A percentile compares a stretch with the other conserved stretches of the same genome.
Conservation (phyloP, 2,113 vertebrate species). For the Turdus rufiventris region DNA sequence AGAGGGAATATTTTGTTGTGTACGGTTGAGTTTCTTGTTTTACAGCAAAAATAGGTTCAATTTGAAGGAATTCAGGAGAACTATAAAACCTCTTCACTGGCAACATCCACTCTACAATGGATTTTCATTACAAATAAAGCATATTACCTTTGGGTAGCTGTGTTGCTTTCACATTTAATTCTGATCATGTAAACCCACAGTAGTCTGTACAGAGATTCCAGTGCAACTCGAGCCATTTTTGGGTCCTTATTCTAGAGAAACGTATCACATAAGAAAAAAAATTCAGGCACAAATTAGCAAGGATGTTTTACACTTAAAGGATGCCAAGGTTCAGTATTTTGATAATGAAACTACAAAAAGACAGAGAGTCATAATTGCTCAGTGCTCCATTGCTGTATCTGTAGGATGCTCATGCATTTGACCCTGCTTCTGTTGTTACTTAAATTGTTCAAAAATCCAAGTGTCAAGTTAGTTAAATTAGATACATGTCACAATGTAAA, state of each 20-base stretch:
- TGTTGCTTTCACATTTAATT: slow-evolving; percentile 99
- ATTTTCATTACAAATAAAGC: neutral
- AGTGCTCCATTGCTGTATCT: neutral
- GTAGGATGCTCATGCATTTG: neutral
- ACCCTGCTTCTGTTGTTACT: neutral
- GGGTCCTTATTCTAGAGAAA: slow-evolving; percentile 92
- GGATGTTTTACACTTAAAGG: neutral
- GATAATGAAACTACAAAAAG: neutral
- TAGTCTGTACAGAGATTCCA: slow-evolving; percentile 95
- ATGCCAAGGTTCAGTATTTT: neutral
- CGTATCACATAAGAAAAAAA: neutral
- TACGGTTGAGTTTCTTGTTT: neutral
- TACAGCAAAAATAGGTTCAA: neutral
- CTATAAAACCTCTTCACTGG: neutral
- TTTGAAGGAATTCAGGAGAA: neutral
- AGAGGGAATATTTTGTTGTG: neutral
- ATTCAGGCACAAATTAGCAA: neutral
- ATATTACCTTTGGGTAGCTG: slow-evolving; percentile 92
- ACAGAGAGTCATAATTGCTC: neutral
- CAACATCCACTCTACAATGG: neutral
- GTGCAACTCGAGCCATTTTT: slow-evolving; percentile 98
- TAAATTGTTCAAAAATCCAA: neutral
- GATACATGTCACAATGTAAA: neutral
- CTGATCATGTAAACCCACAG: slow-evolving; percentile 99
- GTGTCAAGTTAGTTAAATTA: neutral